These are phyloP conservation scores for Uropetala carovei DNA, from an alignment of 2,888 invertebrate species.

Conservation along the genomic window DNA sequence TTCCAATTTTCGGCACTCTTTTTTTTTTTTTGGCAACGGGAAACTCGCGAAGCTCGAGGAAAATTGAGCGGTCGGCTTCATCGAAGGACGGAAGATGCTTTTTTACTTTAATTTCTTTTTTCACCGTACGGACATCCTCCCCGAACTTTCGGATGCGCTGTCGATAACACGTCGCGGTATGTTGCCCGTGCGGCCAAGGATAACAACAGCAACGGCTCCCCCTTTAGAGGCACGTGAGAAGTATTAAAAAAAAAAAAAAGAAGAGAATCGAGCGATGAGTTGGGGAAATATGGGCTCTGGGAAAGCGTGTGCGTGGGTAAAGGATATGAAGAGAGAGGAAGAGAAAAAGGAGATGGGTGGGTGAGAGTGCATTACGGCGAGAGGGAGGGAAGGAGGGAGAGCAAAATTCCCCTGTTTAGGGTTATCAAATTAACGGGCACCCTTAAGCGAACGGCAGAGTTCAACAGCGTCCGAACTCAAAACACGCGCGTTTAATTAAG, in stretches of 20 bases:
- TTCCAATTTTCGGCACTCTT: too few species aligned
- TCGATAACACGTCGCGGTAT: too few species aligned
- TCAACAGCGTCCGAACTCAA: conserved; percentile 61
- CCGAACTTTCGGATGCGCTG: too few species aligned
- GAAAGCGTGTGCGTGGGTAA: neutral
- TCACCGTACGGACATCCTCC: too few species aligned
- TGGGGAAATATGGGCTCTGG: neutral
- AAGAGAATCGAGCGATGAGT: neutral
- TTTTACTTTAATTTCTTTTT: too few species aligned
- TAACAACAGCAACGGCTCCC: neutral
- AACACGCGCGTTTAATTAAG: conserved; percentile 57
- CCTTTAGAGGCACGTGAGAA: neutral
- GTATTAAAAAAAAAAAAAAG: too few species aligned
- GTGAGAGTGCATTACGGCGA: conserved; percentile 42
- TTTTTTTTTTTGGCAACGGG: too few species aligned
- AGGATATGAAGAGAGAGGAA: neutral
- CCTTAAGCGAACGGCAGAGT: conserved; percentile 60
- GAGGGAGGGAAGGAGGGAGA: neutral
- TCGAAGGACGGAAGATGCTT: too few species aligned
- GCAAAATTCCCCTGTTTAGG: conserved; percentile 43
- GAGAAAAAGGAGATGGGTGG: neutral
- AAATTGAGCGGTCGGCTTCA: too few species aligned
- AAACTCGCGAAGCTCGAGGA: too few species aligned
- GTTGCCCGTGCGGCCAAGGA: too few species aligned
- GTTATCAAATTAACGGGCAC: conserved; percentile 59